Evolutionary conservation across 2,888 invertebrate genomes (phyloP).

Genomic region (Podotricha telesiphe): DNA sequence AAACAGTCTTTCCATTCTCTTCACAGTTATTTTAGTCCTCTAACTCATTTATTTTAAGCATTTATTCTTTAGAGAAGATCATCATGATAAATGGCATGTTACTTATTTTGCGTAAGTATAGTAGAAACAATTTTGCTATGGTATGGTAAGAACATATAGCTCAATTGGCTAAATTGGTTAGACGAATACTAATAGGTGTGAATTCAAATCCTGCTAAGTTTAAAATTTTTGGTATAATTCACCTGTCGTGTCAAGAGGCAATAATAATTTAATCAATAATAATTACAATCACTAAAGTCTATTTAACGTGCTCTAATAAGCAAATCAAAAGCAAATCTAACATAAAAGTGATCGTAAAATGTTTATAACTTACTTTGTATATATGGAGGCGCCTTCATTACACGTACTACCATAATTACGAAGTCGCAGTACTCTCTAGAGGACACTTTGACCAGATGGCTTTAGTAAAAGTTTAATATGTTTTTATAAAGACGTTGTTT

Average conservation of each 20-base stretch:
- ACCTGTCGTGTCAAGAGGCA: too few species aligned
- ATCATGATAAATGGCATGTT: not conserved
- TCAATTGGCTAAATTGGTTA: too few species aligned
- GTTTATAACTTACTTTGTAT: slow-evolving; percentile 38
- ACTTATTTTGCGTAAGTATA: not conserved
- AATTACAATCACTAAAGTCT: slow-evolving; percentile 36
- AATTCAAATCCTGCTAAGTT: too few species aligned
- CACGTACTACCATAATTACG: slow-evolving; percentile 46
- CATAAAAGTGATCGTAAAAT: slow-evolving; percentile 40
- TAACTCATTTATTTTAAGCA: not conserved
- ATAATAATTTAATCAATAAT: not conserved
- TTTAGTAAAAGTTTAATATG: slow-evolving; percentile 48
- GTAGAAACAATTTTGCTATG: too few species aligned
- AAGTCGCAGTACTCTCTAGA: slow-evolving; percentile 42
- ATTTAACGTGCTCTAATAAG: slow-evolving; percentile 31
- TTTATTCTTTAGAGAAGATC: not conserved
- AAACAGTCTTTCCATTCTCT: not conserved
- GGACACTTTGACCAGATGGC: slow-evolving; percentile 43
- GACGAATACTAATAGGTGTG: too few species aligned
- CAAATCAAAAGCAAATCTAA: slow-evolving; percentile 38
- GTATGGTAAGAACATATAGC: too few species aligned
- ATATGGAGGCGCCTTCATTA: slow-evolving; percentile 42
- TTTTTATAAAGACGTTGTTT: slow-evolving; percentile 44
- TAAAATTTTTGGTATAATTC: too few species aligned
- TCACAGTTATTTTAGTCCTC: not conserved